Conservation (phyloP, 1,140 invertebrate genomes). For the Musca vetustissima region DNA sequence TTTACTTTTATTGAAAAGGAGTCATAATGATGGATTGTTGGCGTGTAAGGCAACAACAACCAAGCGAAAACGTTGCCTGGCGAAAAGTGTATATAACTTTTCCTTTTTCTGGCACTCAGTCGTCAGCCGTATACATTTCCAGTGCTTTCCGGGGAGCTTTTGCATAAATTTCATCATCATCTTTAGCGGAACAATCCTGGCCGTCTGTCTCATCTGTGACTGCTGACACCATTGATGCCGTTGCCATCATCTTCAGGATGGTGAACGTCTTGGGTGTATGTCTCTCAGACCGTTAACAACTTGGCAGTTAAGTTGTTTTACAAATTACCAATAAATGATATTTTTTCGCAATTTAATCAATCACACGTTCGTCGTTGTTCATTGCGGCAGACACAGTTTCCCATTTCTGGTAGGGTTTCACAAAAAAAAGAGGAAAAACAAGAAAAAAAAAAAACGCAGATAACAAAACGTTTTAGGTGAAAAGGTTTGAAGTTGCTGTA, state of each 20-base stretch:
- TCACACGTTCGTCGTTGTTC: slow-evolving; percentile 13
- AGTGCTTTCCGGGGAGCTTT: neutral
- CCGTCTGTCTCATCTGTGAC: too few relatives aligned
- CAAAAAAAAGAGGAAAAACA: too few relatives aligned
- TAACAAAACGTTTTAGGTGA: too few relatives aligned
- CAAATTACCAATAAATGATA: slow-evolving; percentile 18
- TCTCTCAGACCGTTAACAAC: slow-evolving; percentile 9
- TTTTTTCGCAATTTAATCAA: slow-evolving; percentile 23
- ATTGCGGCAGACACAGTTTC: neutral
- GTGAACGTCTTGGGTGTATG: neutral
- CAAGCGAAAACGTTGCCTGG: neutral
- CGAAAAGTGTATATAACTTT: slow-evolving; percentile 6
- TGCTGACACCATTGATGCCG: too few relatives aligned
- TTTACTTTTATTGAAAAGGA: slow-evolving; percentile 19
- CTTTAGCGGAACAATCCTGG: neutral
- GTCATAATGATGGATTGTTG: slow-evolving; percentile 24
- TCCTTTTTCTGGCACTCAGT: neutral
- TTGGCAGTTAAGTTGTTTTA: slow-evolving; percentile 9
- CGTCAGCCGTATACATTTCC: neutral
- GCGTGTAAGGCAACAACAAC: slow-evolving; percentile 7
- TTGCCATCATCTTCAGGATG: neutral
- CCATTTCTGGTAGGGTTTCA: too few relatives aligned
- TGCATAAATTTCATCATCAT: slow-evolving; percentile 16
- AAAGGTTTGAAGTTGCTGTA: neutral
- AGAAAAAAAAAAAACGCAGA: too few relatives aligned